These are phyloP conservation scores for Steatocranus sp. DNA, from an alignment of 2,797 vertebrate genomes.

Conservation along the genomic window DNA sequence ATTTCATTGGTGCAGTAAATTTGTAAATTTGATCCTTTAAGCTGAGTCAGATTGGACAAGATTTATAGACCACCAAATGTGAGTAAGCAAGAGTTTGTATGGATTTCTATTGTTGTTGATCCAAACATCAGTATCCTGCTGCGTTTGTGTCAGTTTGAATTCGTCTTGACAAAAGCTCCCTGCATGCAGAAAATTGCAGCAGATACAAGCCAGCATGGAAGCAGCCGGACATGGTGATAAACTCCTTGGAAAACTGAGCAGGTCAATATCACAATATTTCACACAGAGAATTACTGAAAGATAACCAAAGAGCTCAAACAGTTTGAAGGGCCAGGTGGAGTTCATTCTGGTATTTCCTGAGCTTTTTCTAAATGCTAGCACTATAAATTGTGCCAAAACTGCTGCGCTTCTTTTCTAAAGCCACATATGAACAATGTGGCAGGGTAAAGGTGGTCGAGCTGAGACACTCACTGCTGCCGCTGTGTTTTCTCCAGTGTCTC, in stretches of 20 bases:
- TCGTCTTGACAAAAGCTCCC: constrained; percentile 26
- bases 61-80: neutral
- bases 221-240: constrained; percentile 19
- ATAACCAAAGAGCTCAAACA: neutral
- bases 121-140: constrained; percentile 49
- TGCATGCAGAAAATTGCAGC: neutral
- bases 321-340: neutral
- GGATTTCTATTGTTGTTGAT: constrained; percentile 54
- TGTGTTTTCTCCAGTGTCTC: constrained; percentile 37
- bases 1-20: neutral
- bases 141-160: constrained; percentile 36
- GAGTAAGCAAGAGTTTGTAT: constrained; percentile 32
- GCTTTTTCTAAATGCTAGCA: neutral
- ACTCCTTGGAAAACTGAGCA: neutral
- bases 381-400: neutral
- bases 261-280: constrained; percentile 40
- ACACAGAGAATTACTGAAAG: constrained; percentile 18
- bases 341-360: neutral
- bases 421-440: neutral
- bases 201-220: constrained; percentile 25
- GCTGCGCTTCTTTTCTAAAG: neutral
- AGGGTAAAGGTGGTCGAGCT: neutral
- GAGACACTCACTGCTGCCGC: constrained; percentile 21
- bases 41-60: neutral
- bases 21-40: neutral